phyloP scores from a whole-genome alignment of 2,888 invertebrate species.

The Lapara coniferarum region DNA sequence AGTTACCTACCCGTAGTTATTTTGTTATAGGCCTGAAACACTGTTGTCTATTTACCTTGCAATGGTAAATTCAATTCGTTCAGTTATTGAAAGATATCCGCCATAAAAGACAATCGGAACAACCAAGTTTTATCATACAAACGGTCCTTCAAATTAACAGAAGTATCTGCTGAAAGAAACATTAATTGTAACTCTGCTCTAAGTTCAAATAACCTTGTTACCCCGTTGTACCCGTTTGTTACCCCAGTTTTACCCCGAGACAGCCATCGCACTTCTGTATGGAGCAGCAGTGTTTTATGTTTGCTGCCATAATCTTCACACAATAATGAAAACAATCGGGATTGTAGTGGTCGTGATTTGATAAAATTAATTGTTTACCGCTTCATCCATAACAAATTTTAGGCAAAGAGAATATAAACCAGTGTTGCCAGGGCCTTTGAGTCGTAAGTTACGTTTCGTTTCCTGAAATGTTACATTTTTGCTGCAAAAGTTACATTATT shows the following conservation, averaged over 20 bases:
- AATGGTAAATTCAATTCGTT: conserved; percentile 41
- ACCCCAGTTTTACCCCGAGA: too few relatives aligned
- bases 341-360: conserved; percentile 31
- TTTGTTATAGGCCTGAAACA: conserved; percentile 43
- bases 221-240: conserved; percentile 45
- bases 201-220: conserved; percentile 41
- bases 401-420: too few relatives aligned
- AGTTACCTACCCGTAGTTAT: too few relatives aligned
- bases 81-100: conserved; percentile 41
- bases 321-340: conserved; percentile 32
- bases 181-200: conserved; percentile 42
- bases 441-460: too few relatives aligned
- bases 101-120: too few relatives aligned
- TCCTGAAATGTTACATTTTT: too few relatives aligned
- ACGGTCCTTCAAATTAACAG: conserved; percentile 40
- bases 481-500: too few relatives aligned
- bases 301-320: conserved; percentile 40
- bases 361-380: too few relatives aligned
- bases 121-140: too few relatives aligned
- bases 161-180: conserved; percentile 36
- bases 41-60: conserved; percentile 46
- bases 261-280: conserved; percentile 48
- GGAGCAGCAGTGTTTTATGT: conserved; percentile 39
- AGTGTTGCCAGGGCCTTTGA: too few relatives aligned
- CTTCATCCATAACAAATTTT: too few relatives aligned